Evolutionary conservation across 1,140 invertebrate genomes (phyloP), one percentile per base, ranked within the genome.

Genomic region (Drosophila chauvacae): DNA sequence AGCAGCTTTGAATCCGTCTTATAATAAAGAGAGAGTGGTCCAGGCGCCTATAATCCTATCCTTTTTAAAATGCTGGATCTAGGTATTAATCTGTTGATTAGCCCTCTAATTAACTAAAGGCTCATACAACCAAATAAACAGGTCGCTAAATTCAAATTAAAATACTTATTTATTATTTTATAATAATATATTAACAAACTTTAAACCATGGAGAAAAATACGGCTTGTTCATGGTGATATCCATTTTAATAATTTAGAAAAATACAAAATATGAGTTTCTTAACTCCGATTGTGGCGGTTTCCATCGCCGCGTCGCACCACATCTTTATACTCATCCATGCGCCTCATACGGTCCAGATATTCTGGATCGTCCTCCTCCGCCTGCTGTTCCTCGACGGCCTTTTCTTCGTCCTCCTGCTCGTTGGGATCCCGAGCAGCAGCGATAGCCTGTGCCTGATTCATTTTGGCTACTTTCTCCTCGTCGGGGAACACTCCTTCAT

Each of bases 241-340:
- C 28, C 13, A 28, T 66, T 28, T 26, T 41, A 30, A 59, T 26
- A 26, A 41, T 71, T 50, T 50, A 59, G 41, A 50, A 1, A 61
- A 76, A 57, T 78, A 78, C 30, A 68, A 77, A 50, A 10, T 66
- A n/a, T 50, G n/a, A 47, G 63, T 63, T 70, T 33, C 60, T 80
- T 94, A 97, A 93, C 97, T 98, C 82, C 96, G 94, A 92, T 98
- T 98, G 83, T 96, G 94, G 42, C 97, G 94, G 93, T 98, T 98
- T 33, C 97, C 97, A 95, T 96, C 97, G 4, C 97, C 97, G 56
- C 97, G 93, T 57, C 96, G 95, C 92, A 98, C 96, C 35, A 95
- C 96, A 94, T 99, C 98, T 93, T 98, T 98, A 91, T 96, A 99
- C 76, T 98, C 98, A 93, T 99, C 98, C 95, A 96, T 96, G 62